These are phyloP conservation scores for Gallinago stenura DNA, from an alignment of 2,797 vertebrate species.

Conservation along the genomic window DNA sequence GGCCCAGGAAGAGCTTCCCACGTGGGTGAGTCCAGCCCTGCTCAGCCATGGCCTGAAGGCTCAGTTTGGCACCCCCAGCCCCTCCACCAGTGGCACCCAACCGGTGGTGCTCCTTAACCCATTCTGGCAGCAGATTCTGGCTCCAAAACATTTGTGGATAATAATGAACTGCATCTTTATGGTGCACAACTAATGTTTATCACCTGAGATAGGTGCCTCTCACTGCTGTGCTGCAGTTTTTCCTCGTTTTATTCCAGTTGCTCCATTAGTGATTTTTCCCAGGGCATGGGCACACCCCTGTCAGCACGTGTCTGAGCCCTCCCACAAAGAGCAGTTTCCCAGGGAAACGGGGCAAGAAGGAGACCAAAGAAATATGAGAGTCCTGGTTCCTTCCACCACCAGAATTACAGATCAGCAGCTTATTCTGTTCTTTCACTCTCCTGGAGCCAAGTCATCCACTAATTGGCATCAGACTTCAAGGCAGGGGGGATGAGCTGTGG, in stretches of 20 bases:
- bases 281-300: background rate
- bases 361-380: background rate
- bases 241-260: accelerated
- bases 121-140: background rate
- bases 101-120: background rate
- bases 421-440: background rate
- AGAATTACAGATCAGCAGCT: background rate
- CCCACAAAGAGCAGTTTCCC: background rate
- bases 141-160: too few species aligned
- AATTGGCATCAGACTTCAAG: background rate
- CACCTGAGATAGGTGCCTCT: background rate
- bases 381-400: background rate
- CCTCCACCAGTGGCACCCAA: background rate
- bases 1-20: background rate
- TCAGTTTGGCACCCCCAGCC: accelerated
- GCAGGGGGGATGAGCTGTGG: background rate
- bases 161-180: background rate
- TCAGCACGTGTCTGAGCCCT: background rate
- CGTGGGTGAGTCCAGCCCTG: accelerated
- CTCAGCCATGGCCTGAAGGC: background rate
- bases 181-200: background rate
- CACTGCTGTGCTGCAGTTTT: background rate
- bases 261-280: background rate
- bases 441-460: background rate
- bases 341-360: background rate